These are phyloP conservation scores for Setipinna tenuifilis DNA, from an alignment of 2,797 vertebrate genomes.

Conservation along the genomic window DNA sequence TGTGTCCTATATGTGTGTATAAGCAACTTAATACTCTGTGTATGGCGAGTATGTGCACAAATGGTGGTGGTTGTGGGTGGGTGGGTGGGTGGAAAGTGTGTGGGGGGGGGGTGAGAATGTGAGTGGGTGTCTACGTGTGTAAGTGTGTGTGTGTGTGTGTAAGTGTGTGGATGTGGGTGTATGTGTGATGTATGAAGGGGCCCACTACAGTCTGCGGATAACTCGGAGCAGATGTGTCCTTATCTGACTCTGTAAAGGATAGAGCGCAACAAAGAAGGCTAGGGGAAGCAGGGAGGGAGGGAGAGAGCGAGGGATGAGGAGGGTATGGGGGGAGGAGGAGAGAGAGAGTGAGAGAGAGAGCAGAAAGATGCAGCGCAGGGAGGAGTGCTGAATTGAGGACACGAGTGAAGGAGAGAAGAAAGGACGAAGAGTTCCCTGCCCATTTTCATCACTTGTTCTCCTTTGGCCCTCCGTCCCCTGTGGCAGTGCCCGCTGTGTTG, in stretches of 20 bases:
- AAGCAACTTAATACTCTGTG: constrained; percentile 8
- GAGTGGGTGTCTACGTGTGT: neutral
- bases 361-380: constrained; percentile 4
- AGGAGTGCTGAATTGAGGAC: constrained; percentile 11
- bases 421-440: constrained; percentile 22
- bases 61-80: neutral
- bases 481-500: neutral
- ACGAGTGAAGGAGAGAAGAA: constrained; percentile 16
- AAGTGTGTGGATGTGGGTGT: constrained; percentile 12
- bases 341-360: neutral
- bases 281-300: neutral
- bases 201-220: constrained; percentile 52
- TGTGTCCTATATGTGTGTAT: constrained; percentile 15
- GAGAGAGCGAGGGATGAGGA: neutral
- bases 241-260: constrained; percentile 52
- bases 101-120: neutral
- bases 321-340: neutral
- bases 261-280: neutral
- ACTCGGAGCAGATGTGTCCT: constrained; percentile 60
- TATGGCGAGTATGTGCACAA: constrained; percentile 4
- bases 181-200: constrained; percentile 48
- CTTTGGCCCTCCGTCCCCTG: neutral
- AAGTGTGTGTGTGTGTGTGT: constrained; percentile 25
- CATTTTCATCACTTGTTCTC: constrained; percentile 7
- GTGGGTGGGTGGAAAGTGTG: neutral